Evolutionary conservation across 2,113 vertebrate species (phyloP).

Genomic region (Arvicanthis niloticus): DNA sequence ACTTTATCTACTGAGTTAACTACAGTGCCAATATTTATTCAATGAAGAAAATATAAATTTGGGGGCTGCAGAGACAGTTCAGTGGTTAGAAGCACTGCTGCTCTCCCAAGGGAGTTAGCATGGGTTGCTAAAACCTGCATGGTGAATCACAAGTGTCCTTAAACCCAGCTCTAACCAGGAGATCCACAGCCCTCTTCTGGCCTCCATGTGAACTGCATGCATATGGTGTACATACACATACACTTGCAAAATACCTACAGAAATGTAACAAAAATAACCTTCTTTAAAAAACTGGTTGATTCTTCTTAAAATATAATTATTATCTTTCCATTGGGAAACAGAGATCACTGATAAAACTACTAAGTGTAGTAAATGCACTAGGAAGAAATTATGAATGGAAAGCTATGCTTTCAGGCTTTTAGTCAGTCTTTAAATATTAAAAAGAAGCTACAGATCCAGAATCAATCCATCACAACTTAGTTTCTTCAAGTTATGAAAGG

Average conservation of each 20-base stretch:
- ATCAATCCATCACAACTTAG: not conserved
- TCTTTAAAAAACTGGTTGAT: not conserved
- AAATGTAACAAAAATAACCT: not conserved
- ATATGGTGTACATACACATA: not conserved
- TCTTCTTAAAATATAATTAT: not conserved
- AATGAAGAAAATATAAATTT: not conserved
- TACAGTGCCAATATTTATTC: not conserved
- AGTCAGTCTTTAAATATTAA: not conserved
- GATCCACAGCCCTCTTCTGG: not conserved
- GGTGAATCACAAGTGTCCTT: not conserved
- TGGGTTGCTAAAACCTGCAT: not conserved
- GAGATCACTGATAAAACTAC: not conserved
- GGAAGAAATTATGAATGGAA: not conserved
- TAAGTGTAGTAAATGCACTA: not conserved
- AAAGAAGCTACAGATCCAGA: not conserved
- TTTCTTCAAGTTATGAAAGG: not conserved
- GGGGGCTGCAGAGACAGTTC: not conserved
- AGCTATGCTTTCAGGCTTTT: not conserved
- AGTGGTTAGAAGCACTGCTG: not conserved
- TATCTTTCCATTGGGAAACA: conserved; percentile 22
- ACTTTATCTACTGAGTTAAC: not conserved
- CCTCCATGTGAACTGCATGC: not conserved
- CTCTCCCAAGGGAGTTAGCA: not conserved
- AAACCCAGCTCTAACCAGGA: not conserved
- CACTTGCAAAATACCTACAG: not conserved